Evolutionary conservation across 2,113 vertebrate species (phyloP).

Genomic region (Varanus komodoensis): DNA sequence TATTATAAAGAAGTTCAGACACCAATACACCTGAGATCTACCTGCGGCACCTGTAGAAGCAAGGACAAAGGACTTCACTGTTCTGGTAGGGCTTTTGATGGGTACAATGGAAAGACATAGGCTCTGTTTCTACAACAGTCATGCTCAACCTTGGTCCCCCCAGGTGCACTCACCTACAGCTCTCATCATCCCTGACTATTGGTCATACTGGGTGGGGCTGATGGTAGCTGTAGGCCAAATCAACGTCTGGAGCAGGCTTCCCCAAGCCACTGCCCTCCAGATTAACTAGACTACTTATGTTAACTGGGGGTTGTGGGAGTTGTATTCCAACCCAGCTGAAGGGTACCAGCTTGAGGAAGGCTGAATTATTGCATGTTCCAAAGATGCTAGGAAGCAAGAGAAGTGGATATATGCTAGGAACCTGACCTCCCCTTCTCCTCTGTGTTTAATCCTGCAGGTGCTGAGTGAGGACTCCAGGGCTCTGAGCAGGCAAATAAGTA

Average conservation of each 20-base stretch:
- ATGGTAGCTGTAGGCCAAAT: too few relatives aligned
- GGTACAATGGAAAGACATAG: background rate
- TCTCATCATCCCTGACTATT: too few relatives aligned
- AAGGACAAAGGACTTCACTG: background rate
- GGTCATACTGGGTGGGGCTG: too few relatives aligned
- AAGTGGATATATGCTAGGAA: background rate
- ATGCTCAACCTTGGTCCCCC: too few relatives aligned
- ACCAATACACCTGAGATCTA: background rate
- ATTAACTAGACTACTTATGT: too few relatives aligned
- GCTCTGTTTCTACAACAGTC: too few relatives aligned
- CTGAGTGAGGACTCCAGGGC: background rate
- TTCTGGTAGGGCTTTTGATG: background rate
- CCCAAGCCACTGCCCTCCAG: too few relatives aligned
- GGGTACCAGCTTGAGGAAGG: too few relatives aligned
- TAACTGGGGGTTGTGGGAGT: too few relatives aligned
- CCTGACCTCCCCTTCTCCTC: background rate
- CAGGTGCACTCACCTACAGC: too few relatives aligned
- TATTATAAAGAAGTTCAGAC: background rate
- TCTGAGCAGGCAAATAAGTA: slow-evolving; percentile 12
- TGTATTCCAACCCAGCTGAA: too few relatives aligned
- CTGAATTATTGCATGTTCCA: background rate
- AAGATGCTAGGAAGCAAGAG: background rate
- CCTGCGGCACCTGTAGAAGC: background rate
- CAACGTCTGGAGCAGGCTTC: too few relatives aligned
- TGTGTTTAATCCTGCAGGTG: background rate